phyloP scores from a whole-genome alignment of 2,113 vertebrate species.

The Porphyrio hochstetteri region DNA sequence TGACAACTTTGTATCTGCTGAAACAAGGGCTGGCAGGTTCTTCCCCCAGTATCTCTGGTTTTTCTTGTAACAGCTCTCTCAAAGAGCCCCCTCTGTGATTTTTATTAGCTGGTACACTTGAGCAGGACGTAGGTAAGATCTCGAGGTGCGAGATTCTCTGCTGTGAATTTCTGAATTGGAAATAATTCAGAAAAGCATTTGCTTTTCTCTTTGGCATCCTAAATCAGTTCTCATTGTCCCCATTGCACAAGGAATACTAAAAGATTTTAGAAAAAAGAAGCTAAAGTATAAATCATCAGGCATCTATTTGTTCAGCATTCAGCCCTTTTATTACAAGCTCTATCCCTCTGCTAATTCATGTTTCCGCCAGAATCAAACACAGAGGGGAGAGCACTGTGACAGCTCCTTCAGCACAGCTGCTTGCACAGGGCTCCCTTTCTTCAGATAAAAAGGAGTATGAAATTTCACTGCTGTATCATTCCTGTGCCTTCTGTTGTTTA shows the following conservation, averaged over 20 bases:
- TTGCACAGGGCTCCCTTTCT: neutral
- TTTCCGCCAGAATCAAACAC: neutral
- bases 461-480: neutral
- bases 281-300: neutral
- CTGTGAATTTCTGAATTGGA: neutral
- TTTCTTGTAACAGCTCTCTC: neutral
- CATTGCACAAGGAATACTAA: neutral
- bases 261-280: neutral
- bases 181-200: neutral
- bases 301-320: neutral
- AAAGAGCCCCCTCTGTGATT: neutral
- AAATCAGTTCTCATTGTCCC: neutral
- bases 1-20: neutral
- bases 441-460: neutral
- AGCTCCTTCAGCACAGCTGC: neutral
- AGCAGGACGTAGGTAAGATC: neutral
- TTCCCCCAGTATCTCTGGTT: neutral
- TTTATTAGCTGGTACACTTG: neutral
- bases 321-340: neutral
- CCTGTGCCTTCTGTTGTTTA: neutral
- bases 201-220: neutral
- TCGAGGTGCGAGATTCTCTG: neutral
- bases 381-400: neutral
- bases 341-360: neutral
- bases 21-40: neutral